Evolutionary conservation across 2,888 invertebrate genomes (phyloP), one percentile per base, ranked within the genome.

Genomic region (Stratiomys singularior): DNA sequence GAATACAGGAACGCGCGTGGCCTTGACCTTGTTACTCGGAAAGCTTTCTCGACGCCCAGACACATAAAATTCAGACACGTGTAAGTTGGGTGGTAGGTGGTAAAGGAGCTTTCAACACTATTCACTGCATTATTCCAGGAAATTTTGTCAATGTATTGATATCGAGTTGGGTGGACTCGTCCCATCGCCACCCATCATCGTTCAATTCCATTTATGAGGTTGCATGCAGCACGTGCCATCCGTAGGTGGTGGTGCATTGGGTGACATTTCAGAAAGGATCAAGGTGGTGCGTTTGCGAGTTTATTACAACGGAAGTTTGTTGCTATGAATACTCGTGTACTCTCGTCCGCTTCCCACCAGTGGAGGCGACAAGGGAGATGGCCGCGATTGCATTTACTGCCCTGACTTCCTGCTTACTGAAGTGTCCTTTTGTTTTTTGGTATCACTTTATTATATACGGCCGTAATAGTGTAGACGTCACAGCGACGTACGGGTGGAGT

Each of bases 11-110:
- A 37, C 37, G 60, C 71, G 58, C 74, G 58, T 71, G 76, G 44
- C 79, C 79, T 79, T 79, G 79, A 79, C 79, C 77, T 79, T 79
- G 79, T 77, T 77, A 79, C 77, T 77, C 76, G 13, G n/a, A 79
- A 79, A 77, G 77, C 77, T 69, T 72, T 46, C 13, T 67, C 71
- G 63, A 64, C 76, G 72, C 78, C 76, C 76, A 76, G 58, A 69
- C 69, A 69, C 69, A 69, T 46, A 15, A n/a, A 47, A 25, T 23
- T 1, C 25, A 69, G 69, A 69, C 46, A 69, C 69, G 23, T 69
- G 69, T 69, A 25, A 44, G 74, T 23, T 60, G 56, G 56, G 58
- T 9, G 56, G 56, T 56, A 1, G 66, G 28, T 23, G 60, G 25
- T 60, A 15, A 15, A 7, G 13, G n/a, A 69, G 69, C 69, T 69